These are phyloP conservation scores for Cyanocitta stelleri DNA, from an alignment of 2,113 vertebrate genomes.

Conservation along the genomic window DNA sequence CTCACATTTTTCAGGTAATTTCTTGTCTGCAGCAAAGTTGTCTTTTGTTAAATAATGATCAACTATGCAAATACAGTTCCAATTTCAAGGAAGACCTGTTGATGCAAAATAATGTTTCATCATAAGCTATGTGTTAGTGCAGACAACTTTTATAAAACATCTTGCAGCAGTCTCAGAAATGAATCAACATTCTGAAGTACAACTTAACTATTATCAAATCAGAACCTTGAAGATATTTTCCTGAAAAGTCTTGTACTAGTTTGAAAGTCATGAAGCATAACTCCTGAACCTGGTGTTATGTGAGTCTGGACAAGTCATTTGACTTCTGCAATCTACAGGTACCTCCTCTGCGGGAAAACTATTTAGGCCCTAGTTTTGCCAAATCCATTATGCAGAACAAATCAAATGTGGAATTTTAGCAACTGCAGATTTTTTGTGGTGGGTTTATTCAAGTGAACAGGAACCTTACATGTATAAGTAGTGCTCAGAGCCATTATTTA, in stretches of 20 bases:
- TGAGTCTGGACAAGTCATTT: not conserved
- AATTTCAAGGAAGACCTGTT: not conserved
- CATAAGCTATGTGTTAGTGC: not conserved
- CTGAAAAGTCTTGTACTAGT: not conserved
- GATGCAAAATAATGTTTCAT: not conserved
- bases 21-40: not conserved
- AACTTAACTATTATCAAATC: not conserved
- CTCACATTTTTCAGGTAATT: not conserved
- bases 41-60: not conserved
- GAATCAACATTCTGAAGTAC: not conserved
- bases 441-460: not conserved
- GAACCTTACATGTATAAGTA: not conserved
- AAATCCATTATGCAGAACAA: not conserved
- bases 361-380: not conserved
- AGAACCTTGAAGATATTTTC: not conserved
- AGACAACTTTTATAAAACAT: not conserved
- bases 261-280: not conserved
- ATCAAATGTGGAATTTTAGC: not conserved
- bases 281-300: not conserved
- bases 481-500: not conserved
- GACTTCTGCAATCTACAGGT: not conserved
- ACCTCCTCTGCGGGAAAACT: not conserved
- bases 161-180: not conserved
- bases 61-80: not conserved
- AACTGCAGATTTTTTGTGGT: not conserved